These are phyloP conservation scores for Euwallacea fornicatus DNA, from an alignment of 1,140 invertebrate genomes.

Conservation along the genomic window DNA sequence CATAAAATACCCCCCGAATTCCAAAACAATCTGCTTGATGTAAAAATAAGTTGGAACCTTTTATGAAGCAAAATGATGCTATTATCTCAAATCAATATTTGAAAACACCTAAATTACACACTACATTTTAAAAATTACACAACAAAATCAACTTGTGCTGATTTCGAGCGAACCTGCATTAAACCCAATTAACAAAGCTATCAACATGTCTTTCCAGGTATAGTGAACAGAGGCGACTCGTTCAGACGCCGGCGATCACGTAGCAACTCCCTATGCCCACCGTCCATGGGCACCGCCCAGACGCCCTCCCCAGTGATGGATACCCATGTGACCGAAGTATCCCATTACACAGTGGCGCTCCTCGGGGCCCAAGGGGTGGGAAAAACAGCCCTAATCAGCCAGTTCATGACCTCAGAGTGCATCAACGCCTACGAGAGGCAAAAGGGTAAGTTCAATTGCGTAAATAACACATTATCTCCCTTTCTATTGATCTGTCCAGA, in stretches of 20 bases:
- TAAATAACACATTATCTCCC: too few species aligned
- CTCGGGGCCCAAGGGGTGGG: conserved; percentile 85
- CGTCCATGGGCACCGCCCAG: conserved; percentile 43
- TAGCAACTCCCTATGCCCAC: conserved; percentile 69
- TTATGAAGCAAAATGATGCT: too few species aligned
- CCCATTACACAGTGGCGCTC: conserved; percentile 75
- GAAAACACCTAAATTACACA: too few species aligned
- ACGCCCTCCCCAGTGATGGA: conserved; percentile 51
- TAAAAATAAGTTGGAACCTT: too few species aligned
- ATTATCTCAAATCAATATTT: too few species aligned
- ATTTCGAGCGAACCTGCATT: background rate
- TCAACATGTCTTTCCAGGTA: conserved; percentile 61
- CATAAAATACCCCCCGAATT: too few species aligned
- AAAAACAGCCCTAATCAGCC: conserved; percentile 85
- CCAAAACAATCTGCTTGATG: too few species aligned
- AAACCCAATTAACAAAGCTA: background rate
- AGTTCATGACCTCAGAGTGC: conserved; percentile 94
- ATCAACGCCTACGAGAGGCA: conserved; percentile 89
- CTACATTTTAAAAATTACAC: too few species aligned
- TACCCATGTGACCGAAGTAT: conserved; percentile 53
- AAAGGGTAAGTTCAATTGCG: conserved; percentile 60
- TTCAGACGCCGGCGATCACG: conserved; percentile 77
- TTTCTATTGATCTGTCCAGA: too few species aligned
- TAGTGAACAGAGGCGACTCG: conserved; percentile 87
- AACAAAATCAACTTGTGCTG: too few species aligned